Conservation (phyloP, 64 coral and sea anemone species). For the Anthopleura sola region DNA sequence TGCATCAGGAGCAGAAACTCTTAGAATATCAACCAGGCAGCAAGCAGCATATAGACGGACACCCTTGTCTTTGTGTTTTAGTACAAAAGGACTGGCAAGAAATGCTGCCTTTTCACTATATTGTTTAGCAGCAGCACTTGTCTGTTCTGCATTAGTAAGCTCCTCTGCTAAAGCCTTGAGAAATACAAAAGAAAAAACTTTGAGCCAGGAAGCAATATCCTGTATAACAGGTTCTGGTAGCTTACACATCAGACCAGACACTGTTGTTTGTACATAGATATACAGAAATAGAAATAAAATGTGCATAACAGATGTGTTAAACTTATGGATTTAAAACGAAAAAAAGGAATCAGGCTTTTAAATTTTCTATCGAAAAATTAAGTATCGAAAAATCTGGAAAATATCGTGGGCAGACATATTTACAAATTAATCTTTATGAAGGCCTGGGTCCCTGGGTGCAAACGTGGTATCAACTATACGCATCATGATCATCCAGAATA, state of each 20-base stretch:
- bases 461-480: too few species aligned
- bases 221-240: too few species aligned
- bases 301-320: neutral
- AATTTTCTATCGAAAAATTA: neutral
- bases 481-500: too few species aligned
- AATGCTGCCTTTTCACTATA: constrained; percentile 33
- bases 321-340: neutral
- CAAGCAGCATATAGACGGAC: constrained; percentile 61
- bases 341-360: neutral
- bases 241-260: too few species aligned
- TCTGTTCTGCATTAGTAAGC: constrained; percentile 60
- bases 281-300: neutral
- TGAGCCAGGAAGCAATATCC: too few species aligned
- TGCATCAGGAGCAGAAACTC: constrained; percentile 78
- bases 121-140: constrained; percentile 8
- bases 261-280: neutral
- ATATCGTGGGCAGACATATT: too few species aligned
- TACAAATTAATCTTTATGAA: neutral
- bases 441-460: neutral
- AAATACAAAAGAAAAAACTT: neutral
- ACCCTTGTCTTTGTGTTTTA: constrained; percentile 90
- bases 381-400: neutral
- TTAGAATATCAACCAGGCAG: constrained; percentile 75
- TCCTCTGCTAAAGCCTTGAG: constrained; percentile 67
- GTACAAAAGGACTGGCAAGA: constrained; percentile 52